phyloP scores from a whole-genome alignment of 2,888 invertebrate genomes.

The Griposia aprilina region DNA sequence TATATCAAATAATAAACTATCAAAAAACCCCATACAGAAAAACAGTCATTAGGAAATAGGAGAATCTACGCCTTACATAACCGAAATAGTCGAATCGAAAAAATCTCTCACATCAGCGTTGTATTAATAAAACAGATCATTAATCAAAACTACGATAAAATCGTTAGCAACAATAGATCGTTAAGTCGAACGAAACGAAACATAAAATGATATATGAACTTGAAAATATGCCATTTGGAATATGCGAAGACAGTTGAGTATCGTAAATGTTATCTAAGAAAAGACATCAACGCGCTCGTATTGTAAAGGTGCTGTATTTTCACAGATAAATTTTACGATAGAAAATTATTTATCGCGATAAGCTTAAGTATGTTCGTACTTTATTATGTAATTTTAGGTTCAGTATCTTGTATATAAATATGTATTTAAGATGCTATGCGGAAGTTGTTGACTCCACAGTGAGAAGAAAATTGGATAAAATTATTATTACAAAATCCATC shows the following conservation, averaged over 20 bases:
- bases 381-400: not conserved
- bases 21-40: constrained; percentile 8
- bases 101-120: constrained; percentile 54
- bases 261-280: constrained; percentile 63
- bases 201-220: constrained; percentile 47
- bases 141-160: constrained; percentile 65
- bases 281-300: constrained; percentile 67
- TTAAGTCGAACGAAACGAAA: constrained; percentile 53
- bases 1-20: constrained; percentile 16
- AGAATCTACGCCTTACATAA: constrained; percentile 24
- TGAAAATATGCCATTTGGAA: constrained; percentile 33
- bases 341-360: not conserved
- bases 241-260: constrained; percentile 31
- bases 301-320: constrained; percentile 21
- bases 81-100: constrained; percentile 47
- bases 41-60: constrained; percentile 25
- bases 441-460: not conserved
- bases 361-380: not conserved
- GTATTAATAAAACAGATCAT: constrained; percentile 60
- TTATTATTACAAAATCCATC: constrained; percentile 11
- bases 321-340: constrained; percentile 1
- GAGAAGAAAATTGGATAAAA: not conserved
- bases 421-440: not conserved
- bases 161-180: constrained; percentile 67
- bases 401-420: not conserved